Percentiles rank a stretch among this genome's conserved stretches.
Conservation (phyloP, 2,113 vertebrate species). For the Heterotis niloticus region DNA sequence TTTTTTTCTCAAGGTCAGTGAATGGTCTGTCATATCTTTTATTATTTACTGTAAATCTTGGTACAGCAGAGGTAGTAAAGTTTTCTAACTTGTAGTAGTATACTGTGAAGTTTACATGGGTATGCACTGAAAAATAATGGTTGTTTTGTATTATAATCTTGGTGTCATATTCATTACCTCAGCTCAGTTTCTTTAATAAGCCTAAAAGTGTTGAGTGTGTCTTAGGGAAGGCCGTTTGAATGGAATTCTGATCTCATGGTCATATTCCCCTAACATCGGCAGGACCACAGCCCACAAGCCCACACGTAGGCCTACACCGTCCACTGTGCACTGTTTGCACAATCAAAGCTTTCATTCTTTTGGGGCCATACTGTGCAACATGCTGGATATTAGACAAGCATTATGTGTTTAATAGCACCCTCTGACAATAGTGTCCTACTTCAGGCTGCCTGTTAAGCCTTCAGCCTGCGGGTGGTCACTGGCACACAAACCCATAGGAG, state of each 20-base stretch:
- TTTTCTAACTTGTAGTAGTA: neutral
- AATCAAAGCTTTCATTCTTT: slow-evolving; percentile 13
- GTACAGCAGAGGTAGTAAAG: neutral
- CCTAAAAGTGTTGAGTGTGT: neutral
- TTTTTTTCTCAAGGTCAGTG: neutral
- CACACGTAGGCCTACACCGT: neutral
- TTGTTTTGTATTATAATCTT: neutral
- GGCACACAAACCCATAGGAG: neutral
- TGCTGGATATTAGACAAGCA: neutral
- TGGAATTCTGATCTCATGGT: neutral
- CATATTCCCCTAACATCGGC: neutral
- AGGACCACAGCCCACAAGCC: neutral
- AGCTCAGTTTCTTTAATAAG: neutral
- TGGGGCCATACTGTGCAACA: neutral
- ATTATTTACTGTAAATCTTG: neutral
- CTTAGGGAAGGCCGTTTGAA: neutral
- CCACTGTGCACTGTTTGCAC: neutral
- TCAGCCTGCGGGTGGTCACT: neutral
- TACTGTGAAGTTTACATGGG: neutral
- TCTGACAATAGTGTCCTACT: neutral
- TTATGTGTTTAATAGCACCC: neutral
- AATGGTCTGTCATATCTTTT: neutral
- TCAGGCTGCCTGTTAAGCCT: neutral
- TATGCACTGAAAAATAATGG: neutral
- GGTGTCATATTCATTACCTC: neutral